A percentile compares a stretch with the other conserved stretches of the same genome.
Conservation (phyloP, 1,140 invertebrate species). For the Meloidogyne exigua region DNA sequence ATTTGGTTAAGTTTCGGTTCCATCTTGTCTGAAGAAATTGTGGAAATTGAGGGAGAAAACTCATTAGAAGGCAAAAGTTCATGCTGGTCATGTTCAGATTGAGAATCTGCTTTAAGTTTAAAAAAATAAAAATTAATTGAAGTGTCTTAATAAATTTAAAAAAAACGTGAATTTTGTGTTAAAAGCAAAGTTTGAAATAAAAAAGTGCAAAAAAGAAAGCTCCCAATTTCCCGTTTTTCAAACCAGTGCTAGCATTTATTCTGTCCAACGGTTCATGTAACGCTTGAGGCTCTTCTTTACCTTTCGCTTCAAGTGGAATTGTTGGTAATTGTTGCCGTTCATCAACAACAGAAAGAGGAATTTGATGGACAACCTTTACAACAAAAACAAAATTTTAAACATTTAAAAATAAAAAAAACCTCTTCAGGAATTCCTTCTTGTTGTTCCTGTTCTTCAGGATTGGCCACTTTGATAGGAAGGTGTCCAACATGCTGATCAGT, state of each 20-base stretch:
- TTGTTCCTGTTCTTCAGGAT: background rate
- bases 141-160: no score
- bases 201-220: no score
- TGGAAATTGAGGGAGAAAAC: background rate
- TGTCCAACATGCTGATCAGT: background rate
- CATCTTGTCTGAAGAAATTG: background rate
- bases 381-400: background rate
- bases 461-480: background rate
- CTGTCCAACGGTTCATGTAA: background rate
- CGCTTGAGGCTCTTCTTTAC: background rate
- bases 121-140: background rate
- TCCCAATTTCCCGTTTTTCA: no score
- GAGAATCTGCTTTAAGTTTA: background rate
- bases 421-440: background rate
- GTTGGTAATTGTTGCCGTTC: background rate
- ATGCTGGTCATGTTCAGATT: slow-evolving; percentile 2
- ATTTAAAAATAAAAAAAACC: background rate
- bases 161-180: background rate
- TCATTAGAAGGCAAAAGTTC: background rate
- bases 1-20: background rate
- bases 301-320: background rate
- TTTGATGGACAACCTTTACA: no score
- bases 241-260: background rate
- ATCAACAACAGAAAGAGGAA: no score
- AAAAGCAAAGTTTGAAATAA: background rate